Conservation (phyloP, 2,113 vertebrate species). For the Atlantisia rogersi region DNA sequence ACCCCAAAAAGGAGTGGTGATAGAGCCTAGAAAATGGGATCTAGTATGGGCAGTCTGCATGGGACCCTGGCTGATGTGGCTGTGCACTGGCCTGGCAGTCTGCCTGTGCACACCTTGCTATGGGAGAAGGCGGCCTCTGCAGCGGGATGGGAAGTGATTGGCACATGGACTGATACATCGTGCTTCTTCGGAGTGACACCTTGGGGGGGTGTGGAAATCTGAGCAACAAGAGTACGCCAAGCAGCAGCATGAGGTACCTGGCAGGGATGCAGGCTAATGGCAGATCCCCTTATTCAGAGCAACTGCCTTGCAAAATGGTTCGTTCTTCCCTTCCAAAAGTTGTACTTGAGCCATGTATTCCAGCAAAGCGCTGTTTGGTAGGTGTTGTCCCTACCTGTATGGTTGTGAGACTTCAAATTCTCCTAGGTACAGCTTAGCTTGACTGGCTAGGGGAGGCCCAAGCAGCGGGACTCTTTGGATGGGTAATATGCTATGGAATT, state of each 20-base stretch:
- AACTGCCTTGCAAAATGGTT: neutral
- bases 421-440: neutral
- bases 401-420: neutral
- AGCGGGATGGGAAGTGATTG: neutral
- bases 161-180: accelerated
- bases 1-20: no score
- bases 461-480: neutral
- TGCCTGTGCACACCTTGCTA: neutral
- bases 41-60: neutral
- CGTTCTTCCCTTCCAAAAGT: neutral
- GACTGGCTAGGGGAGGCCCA: neutral
- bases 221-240: accelerated
- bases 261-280: neutral
- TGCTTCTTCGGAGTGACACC: no score
- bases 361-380: accelerated
- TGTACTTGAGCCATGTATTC: neutral
- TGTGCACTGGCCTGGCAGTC: accelerated
- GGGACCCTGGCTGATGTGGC: no score
- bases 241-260: neutral
- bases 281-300: neutral
- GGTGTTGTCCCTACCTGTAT: neutral
- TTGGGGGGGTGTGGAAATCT: neutral
- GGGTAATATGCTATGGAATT: neutral
- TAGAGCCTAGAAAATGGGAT: neutral
- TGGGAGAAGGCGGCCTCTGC: neutral